Conservation (phyloP, 2,113 vertebrate species). For the Sterna hirundo region DNA sequence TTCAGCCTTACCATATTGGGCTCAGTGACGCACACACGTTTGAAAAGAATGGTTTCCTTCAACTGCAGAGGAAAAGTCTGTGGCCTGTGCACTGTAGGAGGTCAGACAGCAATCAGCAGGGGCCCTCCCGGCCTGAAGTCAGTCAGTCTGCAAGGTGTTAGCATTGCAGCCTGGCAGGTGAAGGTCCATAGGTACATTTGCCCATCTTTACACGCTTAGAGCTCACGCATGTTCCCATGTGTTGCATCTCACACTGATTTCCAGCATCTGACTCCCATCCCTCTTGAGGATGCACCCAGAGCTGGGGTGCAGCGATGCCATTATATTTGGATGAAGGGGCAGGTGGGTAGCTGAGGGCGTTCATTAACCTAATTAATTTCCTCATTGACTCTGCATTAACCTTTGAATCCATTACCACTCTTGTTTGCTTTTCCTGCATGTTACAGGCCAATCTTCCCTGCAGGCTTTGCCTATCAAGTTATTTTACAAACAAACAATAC, state of each 20-base stretch:
- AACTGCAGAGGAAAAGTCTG: background rate
- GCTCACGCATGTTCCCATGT: background rate
- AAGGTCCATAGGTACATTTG: rapidly evolving
- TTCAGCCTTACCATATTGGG: background rate
- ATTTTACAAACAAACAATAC: background rate
- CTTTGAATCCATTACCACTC: background rate
- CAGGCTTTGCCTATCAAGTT: background rate
- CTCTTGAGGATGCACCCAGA: background rate
- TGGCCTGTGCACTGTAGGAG: background rate
- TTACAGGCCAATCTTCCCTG: background rate
- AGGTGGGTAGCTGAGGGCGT: background rate
- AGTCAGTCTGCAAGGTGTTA: background rate
- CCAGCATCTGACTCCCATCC: background rate
- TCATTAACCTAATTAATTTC: constrained; percentile 10
- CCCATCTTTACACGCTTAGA: background rate
- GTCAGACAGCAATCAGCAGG: rapidly evolving
- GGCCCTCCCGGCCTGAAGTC: background rate
- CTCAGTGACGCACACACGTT: background rate
- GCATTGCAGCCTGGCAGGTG: background rate
- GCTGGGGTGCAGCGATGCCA: background rate
- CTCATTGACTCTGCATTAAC: background rate
- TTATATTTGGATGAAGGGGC: background rate
- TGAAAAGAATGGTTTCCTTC: background rate
- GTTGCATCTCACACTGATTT: background rate
- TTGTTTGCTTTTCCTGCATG: background rate